Base-by-base conservation (phyloP, 2,888 invertebrate species). In the Agonopterix subpropinquella region DNA sequence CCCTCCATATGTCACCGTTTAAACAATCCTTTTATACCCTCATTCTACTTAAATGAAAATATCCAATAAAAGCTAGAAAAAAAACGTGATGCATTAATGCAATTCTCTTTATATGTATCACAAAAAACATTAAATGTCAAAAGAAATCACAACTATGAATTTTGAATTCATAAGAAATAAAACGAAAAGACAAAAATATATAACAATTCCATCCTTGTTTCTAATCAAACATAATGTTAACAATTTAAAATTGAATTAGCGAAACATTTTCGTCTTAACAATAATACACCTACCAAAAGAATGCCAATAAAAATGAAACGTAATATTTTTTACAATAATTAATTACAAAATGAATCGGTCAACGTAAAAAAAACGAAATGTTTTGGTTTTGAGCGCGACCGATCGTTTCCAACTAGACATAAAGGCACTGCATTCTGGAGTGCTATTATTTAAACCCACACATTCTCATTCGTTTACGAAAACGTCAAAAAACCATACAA, bases 111-210 rank as follows among this genome's bases (percentile, higher is more conserved):
- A 80, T 78, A 80, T 75, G 77, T 88, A 88, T 88, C 88, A 88
- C 88, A 88, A 87, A 83, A 83, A 87, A 88, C 87, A 88, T 88
- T 88, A 79, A 78, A 88, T 88, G 88, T 88, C 83, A 80, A 77
- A 88, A 80, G 75, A 87, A 89, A 89, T 89, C 89, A 89, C 89
- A 89, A 87, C 73, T 86, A 86, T 88, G 89, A 89, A 89, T 89
- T 89, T 88, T 76, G 61, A 89, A 89, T 89, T 89, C 89, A 89
- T 77, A 80, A 77, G 76, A 77, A 67, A 69, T 70, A 63, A 70
- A 84, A 77, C 67, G 65, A 77, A 78, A 75, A 59, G 73, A 80
- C 73, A 47, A 80, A 83, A 80, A 39, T 83, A 80, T 80, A 81
- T 76, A 83, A 80, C 76, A 77, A 74, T 61, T 62, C 61, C 67